These are phyloP conservation scores for Octomys mimax DNA, from an alignment of 2,797 vertebrate genomes.

Conservation along the genomic window DNA sequence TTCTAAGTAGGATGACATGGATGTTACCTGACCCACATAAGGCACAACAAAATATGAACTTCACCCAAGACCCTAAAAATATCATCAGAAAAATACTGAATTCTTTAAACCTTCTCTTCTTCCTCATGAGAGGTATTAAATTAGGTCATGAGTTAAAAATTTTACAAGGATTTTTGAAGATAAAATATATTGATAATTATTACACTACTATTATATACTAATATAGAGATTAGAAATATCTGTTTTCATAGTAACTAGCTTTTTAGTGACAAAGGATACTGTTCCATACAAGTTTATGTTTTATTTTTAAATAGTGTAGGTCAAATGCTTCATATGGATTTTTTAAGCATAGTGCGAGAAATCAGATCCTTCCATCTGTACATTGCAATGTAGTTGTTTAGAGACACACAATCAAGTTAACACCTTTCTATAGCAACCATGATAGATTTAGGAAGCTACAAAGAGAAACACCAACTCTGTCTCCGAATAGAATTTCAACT, in stretches of 20 bases:
- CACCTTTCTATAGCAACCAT: neutral
- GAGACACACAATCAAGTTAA: neutral
- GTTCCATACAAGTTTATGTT: neutral
- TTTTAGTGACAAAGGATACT: neutral
- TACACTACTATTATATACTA: neutral
- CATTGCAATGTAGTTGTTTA: neutral
- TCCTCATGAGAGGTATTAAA: neutral
- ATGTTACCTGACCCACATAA: slow-evolving; percentile 10
- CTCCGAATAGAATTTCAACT: neutral
- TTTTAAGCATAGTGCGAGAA: neutral
- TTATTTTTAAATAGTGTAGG: neutral
- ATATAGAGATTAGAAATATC: neutral
- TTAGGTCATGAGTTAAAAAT: neutral
- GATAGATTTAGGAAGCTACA: neutral
- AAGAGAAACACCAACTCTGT: neutral
- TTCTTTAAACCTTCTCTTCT: neutral
- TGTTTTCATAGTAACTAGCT: neutral
- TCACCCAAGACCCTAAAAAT: neutral
- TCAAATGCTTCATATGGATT: neutral
- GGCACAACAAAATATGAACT: neutral
- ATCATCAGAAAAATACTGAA: neutral
- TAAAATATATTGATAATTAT: slow-evolving; percentile 19
- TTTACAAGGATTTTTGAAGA: neutral
- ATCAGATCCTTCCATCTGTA: neutral
- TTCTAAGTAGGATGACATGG: slow-evolving; percentile 5